These are phyloP conservation scores for Tetraneura akinire DNA, from an alignment of 1,140 invertebrate species.

Conservation along the genomic window DNA sequence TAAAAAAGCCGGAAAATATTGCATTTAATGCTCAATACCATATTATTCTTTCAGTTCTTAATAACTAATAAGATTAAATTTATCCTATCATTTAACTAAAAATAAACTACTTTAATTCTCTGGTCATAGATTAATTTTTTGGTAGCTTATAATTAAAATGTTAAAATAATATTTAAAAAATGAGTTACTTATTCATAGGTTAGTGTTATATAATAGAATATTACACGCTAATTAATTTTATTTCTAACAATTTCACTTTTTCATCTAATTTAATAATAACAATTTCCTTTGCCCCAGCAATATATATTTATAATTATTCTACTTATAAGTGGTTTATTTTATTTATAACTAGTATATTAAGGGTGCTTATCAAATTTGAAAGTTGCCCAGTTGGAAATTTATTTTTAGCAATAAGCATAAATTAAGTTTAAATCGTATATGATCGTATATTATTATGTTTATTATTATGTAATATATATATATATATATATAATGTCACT, in stretches of 20 bases:
- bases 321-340: slow-evolving; percentile 49
- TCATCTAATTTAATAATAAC: slow-evolving; percentile 42
- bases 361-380: slow-evolving; percentile 50
- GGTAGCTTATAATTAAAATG: slow-evolving; percentile 37
- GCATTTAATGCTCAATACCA: slow-evolving; percentile 50
- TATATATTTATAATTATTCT: slow-evolving; percentile 48
- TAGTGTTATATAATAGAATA: slow-evolving; percentile 41
- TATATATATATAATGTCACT: slow-evolving; percentile 52
- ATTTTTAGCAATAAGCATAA: slow-evolving; percentile 52
- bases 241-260: slow-evolving; percentile 50
- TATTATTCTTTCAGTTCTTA: slow-evolving; percentile 43
- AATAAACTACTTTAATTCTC: slow-evolving; percentile 50
- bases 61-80: slow-evolving; percentile 30
- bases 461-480: slow-evolving; percentile 52
- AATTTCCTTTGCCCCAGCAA: slow-evolving; percentile 44
- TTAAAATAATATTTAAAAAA: slow-evolving; percentile 22
- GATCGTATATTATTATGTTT: slow-evolving; percentile 44
- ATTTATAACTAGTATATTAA: slow-evolving; percentile 49
- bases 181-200: slow-evolving; percentile 47
- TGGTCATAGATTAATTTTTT: slow-evolving; percentile 49
- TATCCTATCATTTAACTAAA: slow-evolving; percentile 48
- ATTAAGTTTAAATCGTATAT: slow-evolving; percentile 48
- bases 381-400: slow-evolving; percentile 49
- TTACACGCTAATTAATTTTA: slow-evolving; percentile 50
- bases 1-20: slow-evolving; percentile 34